These are phyloP conservation scores for Athalia cordata DNA, from an alignment of 2,888 invertebrate species.

Conservation along the genomic window DNA sequence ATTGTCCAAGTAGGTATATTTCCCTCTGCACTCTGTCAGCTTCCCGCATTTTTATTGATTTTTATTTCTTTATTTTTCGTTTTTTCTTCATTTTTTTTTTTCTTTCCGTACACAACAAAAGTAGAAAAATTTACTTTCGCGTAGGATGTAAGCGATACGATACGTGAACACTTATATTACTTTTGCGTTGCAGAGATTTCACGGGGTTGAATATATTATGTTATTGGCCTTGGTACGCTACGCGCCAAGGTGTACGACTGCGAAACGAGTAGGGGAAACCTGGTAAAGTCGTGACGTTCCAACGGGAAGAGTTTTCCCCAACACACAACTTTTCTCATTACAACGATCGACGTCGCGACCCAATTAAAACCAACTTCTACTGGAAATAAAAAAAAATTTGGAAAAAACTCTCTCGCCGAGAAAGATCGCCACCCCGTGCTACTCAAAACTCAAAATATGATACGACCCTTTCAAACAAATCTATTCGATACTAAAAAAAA, in stretches of 20 bases:
- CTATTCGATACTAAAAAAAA: no score
- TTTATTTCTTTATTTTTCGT: not conserved
- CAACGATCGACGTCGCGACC: conserved; percentile 66
- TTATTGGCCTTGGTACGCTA: not conserved
- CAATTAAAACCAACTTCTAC: conserved; percentile 66
- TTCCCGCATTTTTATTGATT: not conserved
- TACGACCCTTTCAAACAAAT: no score
- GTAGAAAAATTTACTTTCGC: no score
- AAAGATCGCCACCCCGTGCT: not conserved
- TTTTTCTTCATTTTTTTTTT: no score
- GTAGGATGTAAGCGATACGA: no score
- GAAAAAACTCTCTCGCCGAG: not conserved
- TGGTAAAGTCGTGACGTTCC: conserved; percentile 43
- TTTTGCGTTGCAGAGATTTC: no score
- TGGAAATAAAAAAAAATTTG: conserved; percentile 32
- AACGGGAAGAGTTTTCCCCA: conserved; percentile 51
- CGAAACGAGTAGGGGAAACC: conserved; percentile 39
- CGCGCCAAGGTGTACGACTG: not conserved
- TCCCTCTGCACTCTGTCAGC: not conserved
- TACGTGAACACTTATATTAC: no score
- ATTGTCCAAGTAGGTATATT: not conserved
- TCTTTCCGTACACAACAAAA: no score
- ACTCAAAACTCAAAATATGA: no score
- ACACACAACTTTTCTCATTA: conserved; percentile 69
- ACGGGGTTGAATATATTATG: no score